Evolutionary conservation across 2,113 vertebrate genomes (phyloP), one percentile per base, ranked within the genome.

Genomic region (Zapus hudsonius): DNA sequence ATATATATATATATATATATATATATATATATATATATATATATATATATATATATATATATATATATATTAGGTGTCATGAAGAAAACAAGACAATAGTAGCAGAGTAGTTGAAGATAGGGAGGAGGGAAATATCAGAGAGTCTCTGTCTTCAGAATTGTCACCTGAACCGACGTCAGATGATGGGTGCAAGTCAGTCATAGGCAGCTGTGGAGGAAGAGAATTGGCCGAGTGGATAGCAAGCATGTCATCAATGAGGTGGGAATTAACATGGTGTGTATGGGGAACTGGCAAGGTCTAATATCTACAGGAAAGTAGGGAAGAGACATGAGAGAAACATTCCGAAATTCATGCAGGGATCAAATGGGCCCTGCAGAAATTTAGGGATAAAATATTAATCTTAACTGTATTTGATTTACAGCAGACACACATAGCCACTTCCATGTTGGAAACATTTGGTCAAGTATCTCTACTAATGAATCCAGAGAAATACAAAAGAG

Each of bases 391-490:
- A 82, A 74, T 12, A 72, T 61, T 85, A 5, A 2, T 13, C 70
- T 82, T 55, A n/a, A 1, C 47, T 5, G 20, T 23, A 61, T 7
- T 90, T 85, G 7, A 3, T 82, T 87, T 87, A 74, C 74, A 89
- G 36, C 1, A 76, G 87, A 78, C 23, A 70, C 73, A 61, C 1
- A 80, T 11, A 76, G 36, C 17, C 42, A 6, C 17, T n/a, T 72
- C 38, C 66, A 69, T 36, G 7, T 89, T 15, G 36, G 2, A 84
- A 73, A 33, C n/a, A 40, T 36, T n/a, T n/a, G 74, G 40, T 70
- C 66, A 85, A 75, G 33, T 23, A 31, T 75, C 89, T 94, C 59
- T 87, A 94, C 11, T 22, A 76, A 88, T 16, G 64, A 74, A 22
- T 13, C 5, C 61, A 84, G 59, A 70, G 72, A 84, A 72, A 79